Evolutionary conservation across 2,888 invertebrate genomes (phyloP).

Genomic region (Melanchra persicariae): DNA sequence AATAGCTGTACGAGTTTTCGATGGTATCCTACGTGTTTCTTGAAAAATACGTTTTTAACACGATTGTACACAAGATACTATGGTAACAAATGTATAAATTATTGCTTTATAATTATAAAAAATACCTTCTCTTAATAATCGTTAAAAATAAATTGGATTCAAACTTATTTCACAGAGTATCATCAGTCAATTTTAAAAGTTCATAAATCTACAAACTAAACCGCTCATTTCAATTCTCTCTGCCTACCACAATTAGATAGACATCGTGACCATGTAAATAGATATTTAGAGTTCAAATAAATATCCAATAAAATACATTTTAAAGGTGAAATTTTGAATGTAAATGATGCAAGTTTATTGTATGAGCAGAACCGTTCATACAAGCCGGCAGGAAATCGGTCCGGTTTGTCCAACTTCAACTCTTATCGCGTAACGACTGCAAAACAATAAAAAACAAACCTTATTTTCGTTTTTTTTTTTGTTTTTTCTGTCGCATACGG

Average conservation of each 20-base stretch:
- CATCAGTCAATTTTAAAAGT: not conserved
- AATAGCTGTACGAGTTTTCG: not conserved
- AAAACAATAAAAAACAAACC: slow-evolving; percentile 53
- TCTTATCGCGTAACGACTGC: slow-evolving; percentile 68
- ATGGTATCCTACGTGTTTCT: slow-evolving; percentile 2
- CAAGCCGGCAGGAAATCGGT: slow-evolving; percentile 74
- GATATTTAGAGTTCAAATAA: slow-evolving; percentile 38
- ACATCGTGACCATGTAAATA: slow-evolving; percentile 36
- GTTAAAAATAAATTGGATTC: not conserved
- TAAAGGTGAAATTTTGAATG: slow-evolving; percentile 59
- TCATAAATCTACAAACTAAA: slow-evolving; percentile 12
- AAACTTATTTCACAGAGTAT: not conserved
- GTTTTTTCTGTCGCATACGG: not conserved
- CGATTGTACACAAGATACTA: not conserved
- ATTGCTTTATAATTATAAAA: not conserved
- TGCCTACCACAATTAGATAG: slow-evolving; percentile 28
- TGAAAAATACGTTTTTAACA: slow-evolving; percentile 31
- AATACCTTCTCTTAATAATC: not conserved
- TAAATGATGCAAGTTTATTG: slow-evolving; percentile 63
- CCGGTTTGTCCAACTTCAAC: slow-evolving; percentile 73
- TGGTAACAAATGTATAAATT: not conserved
- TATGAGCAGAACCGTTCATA: slow-evolving; percentile 56
- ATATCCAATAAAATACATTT: slow-evolving; percentile 46
- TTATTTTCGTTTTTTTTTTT: slow-evolving; percentile 1
- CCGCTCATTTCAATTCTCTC: slow-evolving; percentile 17